Evolutionary conservation across 2,888 invertebrate genomes (phyloP), one percentile per base, ranked within the genome.

Genomic region (Eupithecia tripunctaria): DNA sequence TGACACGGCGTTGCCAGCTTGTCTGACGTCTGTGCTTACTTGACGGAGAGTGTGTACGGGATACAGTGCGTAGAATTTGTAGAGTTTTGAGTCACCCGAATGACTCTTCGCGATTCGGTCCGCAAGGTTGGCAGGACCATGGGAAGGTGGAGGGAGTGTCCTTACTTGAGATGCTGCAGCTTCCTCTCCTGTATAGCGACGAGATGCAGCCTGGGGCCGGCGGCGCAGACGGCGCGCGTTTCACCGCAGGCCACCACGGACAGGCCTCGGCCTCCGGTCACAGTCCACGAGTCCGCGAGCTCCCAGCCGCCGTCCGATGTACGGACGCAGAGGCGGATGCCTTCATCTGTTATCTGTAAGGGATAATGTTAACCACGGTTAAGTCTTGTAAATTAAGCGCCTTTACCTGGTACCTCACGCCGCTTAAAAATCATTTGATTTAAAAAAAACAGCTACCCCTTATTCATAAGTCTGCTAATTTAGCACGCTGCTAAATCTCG

Each of bases 201-300:
- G 36, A 91, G 89, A 82, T 84, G 87, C 0, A 79, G 96, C 96
- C 92, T 96, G 96, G 97, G 97, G 0, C 99, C 98, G 14, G 97
- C 97, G 0, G 99, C 99, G 81, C 98, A 98, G 81, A 99, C 98
- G 72, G 97, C 97, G 76, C 96, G 78, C 10, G 95, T 92, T 12
- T 94, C 94, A 86, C 98, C 97, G 88, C 98, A 97, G 4, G 98
- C 97, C 2, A 98, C 98, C 18, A 99, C 98, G 80, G 98, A 98
- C 82, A 99, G 97, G 72, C 96, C 97, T 78, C 96, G 81, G 97
- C 93, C 98, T 97, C 72, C 95, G 91, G 38, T 95, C 97, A 97
- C 66, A 96, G 96, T 96, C 98, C 71, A 99, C 83, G 80, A 75
- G 59, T 83, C 88, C 10, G 79, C 84, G 67, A 86, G 80, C 73